Evolutionary conservation across 1,140 invertebrate genomes (phyloP).

Genomic region (Eueides isabella): DNA sequence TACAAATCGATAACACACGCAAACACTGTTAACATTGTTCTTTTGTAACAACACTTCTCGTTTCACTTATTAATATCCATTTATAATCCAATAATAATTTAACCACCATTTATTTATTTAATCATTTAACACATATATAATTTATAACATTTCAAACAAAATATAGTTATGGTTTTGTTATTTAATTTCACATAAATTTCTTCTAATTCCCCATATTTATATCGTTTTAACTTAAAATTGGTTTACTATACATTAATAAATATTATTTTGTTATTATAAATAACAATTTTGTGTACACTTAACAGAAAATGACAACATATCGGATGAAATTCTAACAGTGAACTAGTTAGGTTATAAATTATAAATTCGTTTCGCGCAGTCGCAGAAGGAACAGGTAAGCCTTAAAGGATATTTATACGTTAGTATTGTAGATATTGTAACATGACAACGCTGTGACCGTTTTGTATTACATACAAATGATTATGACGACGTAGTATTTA

Average conservation of each 20-base stretch:
- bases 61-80: slow-evolving; percentile 8
- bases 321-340: slow-evolving; percentile 41
- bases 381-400: slow-evolving; percentile 45
- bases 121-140: not conserved
- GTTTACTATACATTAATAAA: not conserved
- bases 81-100: not conserved
- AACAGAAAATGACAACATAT: slow-evolving; percentile 27
- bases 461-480: not conserved
- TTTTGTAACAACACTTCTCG: slow-evolving; percentile 43
- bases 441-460: not conserved
- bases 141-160: not conserved
- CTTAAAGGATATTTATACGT: slow-evolving; percentile 6
- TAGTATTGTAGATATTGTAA: not conserved
- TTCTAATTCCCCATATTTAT: not conserved
- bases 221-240: not conserved
- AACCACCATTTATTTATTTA: slow-evolving; percentile 2
- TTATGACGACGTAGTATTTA: not conserved
- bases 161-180: not conserved
- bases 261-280: not conserved
- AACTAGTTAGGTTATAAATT: slow-evolving; percentile 61
- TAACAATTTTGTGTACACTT: not conserved
- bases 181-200: not conserved
- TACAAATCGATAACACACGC: slow-evolving; percentile 64
- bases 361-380: slow-evolving; percentile 67
- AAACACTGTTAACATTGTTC: slow-evolving; percentile 64